These are phyloP conservation scores for Thaumatotibia leucotreta DNA, from an alignment of 1,140 invertebrate genomes.

Conservation along the genomic window DNA sequence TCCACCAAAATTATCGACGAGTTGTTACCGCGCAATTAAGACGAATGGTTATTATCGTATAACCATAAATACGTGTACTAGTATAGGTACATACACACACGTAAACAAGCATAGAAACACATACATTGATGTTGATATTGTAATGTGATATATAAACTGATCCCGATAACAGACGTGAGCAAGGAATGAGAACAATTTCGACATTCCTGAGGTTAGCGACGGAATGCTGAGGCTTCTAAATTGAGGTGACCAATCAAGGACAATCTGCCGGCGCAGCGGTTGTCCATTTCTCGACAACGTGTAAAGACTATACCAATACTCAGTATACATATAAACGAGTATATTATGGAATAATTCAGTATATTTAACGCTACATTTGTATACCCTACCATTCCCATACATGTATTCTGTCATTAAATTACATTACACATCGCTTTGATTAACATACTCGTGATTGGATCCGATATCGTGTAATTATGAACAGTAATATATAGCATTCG, in stretches of 20 bases:
- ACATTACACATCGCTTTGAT: background rate
- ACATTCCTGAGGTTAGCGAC: constrained; percentile 47
- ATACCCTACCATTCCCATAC: background rate
- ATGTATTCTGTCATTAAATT: background rate
- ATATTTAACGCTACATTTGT: background rate
- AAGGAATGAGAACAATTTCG: constrained; percentile 55
- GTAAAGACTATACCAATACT: background rate
- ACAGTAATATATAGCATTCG: background rate
- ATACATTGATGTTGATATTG: background rate
- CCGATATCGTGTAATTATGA: background rate
- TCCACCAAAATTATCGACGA: background rate
- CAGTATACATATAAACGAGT: background rate
- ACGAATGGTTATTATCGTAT: background rate
- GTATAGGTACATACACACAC: background rate
- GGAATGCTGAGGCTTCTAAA: constrained; percentile 54
- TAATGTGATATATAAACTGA: constrained; percentile 2
- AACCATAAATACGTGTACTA: background rate
- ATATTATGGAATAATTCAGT: background rate
- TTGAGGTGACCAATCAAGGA: constrained; percentile 53
- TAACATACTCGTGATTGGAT: background rate
- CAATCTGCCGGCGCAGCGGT: background rate
- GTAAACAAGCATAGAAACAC: background rate
- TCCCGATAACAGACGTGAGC: constrained; percentile 15
- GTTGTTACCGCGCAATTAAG: background rate
- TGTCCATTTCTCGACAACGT: background rate